These are phyloP conservation scores for Rhinolophus sinicus DNA, from an alignment of 2,113 vertebrate species.

Conservation along the genomic window DNA sequence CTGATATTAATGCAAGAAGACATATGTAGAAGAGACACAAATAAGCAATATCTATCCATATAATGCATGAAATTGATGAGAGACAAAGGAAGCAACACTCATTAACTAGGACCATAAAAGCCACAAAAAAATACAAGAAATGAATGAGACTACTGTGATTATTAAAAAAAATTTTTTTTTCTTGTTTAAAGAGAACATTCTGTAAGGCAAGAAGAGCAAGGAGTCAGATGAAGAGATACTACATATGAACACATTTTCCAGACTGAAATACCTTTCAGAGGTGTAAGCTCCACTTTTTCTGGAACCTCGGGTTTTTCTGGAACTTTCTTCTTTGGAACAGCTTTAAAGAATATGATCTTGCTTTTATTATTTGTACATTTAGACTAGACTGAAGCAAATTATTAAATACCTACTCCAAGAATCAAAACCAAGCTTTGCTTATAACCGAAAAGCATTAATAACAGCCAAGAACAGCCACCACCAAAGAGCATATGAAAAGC, in stretches of 20 bases:
- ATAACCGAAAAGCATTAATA: slow-evolving; percentile 40
- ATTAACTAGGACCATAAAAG: slow-evolving; percentile 29
- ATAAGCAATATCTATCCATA: background rate
- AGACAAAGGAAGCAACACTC: slow-evolving; percentile 57
- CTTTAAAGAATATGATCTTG: slow-evolving; percentile 85
- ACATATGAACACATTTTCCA: background rate
- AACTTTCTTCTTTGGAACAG: slow-evolving; percentile 85
- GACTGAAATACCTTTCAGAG: slow-evolving; percentile 85
- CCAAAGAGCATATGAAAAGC: slow-evolving; percentile 47
- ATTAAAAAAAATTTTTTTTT: background rate
- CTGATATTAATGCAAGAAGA: slow-evolving; percentile 9
- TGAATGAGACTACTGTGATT: background rate
- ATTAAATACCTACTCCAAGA: slow-evolving; percentile 39
- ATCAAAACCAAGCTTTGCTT: slow-evolving; percentile 59
- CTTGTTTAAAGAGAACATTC: background rate
- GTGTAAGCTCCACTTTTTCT: slow-evolving; percentile 84
- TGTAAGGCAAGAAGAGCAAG: background rate
- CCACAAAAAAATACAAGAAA: slow-evolving; percentile 51
- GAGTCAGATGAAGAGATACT: background rate
- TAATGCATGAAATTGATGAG: slow-evolving; percentile 59
- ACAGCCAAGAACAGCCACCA: slow-evolving; percentile 59
- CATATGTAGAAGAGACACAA: slow-evolving; percentile 46
- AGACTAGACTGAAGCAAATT: slow-evolving; percentile 42
- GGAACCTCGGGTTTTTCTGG: slow-evolving; percentile 83
- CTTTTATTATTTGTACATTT: slow-evolving; percentile 74